phyloP scores from a whole-genome alignment of 30 jellyfish, hydroid and myxozoan genomes.

The Aurelia coerulea region DNA sequence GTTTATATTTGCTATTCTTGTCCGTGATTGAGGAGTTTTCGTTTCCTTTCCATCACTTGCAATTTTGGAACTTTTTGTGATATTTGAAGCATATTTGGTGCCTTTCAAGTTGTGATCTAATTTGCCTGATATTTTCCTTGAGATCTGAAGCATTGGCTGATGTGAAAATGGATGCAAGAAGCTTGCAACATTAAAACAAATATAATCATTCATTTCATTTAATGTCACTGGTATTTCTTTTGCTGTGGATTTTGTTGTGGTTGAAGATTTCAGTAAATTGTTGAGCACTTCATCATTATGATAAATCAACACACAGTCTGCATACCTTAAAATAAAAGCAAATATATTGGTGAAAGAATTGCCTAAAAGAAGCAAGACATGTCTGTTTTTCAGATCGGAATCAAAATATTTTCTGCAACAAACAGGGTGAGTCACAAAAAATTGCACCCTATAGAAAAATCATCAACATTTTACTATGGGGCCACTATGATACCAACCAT shows the following conservation, averaged over 20 bases:
- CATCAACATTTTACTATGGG: too few relatives aligned
- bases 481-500: too few relatives aligned
- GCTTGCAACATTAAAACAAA: constrained; percentile 22
- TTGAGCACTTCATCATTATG: constrained; percentile 68
- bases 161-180: constrained; percentile 27
- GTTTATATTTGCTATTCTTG: background rate
- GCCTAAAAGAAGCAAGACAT: too few relatives aligned
- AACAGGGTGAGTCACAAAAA: too few relatives aligned
- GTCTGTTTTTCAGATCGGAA: too few relatives aligned
- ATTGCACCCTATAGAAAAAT: too few relatives aligned
- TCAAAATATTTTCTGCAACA: too few relatives aligned
- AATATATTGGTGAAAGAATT: background rate
- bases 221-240: constrained; percentile 9
- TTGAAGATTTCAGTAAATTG: background rate
- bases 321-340: constrained; percentile 10
- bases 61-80: background rate
- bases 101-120: background rate
- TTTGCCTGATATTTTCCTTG: background rate
- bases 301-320: constrained; percentile 50
- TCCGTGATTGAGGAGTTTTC: background rate
- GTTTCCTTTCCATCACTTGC: background rate
- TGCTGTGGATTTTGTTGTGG: background rate
- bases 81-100: background rate
- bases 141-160: background rate
- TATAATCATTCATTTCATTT: constrained; percentile 42